A percentile compares a stretch with the other conserved stretches of the same genome.
Evolutionary conservation across 2,888 invertebrate species (phyloP).

Genomic region (Papilio demoleus): DNA sequence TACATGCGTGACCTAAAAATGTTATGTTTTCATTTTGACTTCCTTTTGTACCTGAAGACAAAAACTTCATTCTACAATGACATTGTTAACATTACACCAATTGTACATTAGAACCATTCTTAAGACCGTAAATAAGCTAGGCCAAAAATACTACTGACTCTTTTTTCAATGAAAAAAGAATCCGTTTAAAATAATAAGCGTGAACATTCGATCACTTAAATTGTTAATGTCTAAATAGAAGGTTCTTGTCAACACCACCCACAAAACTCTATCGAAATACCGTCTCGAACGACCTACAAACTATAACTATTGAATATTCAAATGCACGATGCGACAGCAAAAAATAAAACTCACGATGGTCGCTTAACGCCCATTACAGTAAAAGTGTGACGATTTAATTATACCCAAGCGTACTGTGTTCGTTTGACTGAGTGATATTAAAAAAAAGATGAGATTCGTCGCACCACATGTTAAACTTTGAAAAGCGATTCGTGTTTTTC

Average conservation of each 20-base stretch:
- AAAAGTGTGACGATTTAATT: constrained; percentile 75
- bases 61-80: no score
- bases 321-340: constrained; percentile 52
- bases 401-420: constrained; percentile 40
- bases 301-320: constrained; percentile 54
- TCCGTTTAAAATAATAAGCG: neutral
- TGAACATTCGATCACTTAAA: neutral
- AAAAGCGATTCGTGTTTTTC: neutral
- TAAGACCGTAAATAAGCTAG: no score
- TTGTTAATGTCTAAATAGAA: neutral
- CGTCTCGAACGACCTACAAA: constrained; percentile 37
- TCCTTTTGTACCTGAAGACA: neutral
- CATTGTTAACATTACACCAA: no score
- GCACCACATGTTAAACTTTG: constrained; percentile 3
- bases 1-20: neutral
- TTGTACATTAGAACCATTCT: no score
- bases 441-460: constrained; percentile 11
- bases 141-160: no score
- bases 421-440: constrained; percentile 48
- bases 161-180: no score
- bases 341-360: constrained; percentile 49
- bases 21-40: neutral
- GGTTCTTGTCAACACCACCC: constrained; percentile 15
- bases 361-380: constrained; percentile 52
- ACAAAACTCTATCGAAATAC: constrained; percentile 26